Evolutionary conservation across 2,888 invertebrate species (phyloP).

Genomic region (Hirtodrosophila alboralis): DNA sequence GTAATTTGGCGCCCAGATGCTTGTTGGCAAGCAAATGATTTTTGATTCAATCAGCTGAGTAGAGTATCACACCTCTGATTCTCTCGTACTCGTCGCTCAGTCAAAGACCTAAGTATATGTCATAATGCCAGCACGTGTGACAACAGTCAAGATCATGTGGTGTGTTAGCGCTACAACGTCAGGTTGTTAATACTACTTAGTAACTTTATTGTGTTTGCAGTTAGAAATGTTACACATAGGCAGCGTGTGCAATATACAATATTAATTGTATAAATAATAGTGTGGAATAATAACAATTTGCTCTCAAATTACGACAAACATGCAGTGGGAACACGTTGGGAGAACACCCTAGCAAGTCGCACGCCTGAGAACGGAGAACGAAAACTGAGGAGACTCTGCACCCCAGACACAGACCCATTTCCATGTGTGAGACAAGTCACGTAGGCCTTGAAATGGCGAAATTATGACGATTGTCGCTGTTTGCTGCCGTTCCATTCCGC

Average conservation of each 20-base stretch:
- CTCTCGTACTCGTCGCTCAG: slow-evolving; percentile 17
- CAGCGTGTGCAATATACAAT: slow-evolving; percentile 11
- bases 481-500: slow-evolving; percentile 5
- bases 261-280: slow-evolving; percentile 28
- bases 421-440: slow-evolving; percentile 74
- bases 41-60: not conserved
- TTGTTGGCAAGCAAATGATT: slow-evolving; percentile 1
- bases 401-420: slow-evolving; percentile 44
- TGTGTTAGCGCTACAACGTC: slow-evolving; percentile 1
- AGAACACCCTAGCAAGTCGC: slow-evolving; percentile 15
- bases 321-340: slow-evolving; percentile 7
- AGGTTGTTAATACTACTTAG: not conserved
- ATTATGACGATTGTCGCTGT: slow-evolving; percentile 47
- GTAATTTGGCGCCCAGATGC: slow-evolving; percentile 15
- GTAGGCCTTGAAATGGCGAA: slow-evolving; percentile 76
- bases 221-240: slow-evolving; percentile 24
- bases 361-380: slow-evolving; percentile 7
- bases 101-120: slow-evolving; percentile 45
- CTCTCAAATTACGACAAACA: slow-evolving; percentile 36
- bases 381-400: slow-evolving; percentile 50
- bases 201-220: not conserved
- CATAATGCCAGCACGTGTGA: slow-evolving; percentile 48
- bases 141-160: slow-evolving; percentile 54
- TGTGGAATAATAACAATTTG: slow-evolving; percentile 23
- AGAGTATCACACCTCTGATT: too few species aligned